Evolutionary conservation across 1,140 invertebrate genomes (phyloP).

Genomic region (Papilio helenus): DNA sequence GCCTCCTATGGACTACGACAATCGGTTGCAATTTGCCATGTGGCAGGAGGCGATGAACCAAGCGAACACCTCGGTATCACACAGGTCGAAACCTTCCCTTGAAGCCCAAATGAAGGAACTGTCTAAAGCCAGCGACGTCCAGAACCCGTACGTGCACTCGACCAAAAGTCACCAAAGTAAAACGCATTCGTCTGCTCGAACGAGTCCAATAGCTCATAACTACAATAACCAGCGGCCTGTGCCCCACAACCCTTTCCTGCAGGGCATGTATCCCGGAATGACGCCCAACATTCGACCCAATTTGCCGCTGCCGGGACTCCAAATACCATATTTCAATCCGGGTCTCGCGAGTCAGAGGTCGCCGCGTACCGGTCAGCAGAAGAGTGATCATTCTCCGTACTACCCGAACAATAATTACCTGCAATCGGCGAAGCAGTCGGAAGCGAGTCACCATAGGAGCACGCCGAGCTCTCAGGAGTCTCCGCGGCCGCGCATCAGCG

Average conservation of each 20-base stretch:
- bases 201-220: constrained; percentile 76
- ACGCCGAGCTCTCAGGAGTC: constrained; percentile 70
- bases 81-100: constrained; percentile 63
- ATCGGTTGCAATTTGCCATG: constrained; percentile 85
- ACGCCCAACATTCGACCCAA: constrained; percentile 68
- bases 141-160: constrained; percentile 78
- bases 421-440: constrained; percentile 69
- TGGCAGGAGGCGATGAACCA: constrained; percentile 86
- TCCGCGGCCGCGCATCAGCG: constrained; percentile 83
- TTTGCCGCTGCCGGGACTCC: constrained; percentile 70
- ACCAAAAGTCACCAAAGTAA: constrained; percentile 73
- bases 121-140: constrained; percentile 71
- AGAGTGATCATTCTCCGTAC: constrained; percentile 75
- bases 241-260: constrained; percentile 68
- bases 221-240: constrained; percentile 69
- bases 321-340: constrained; percentile 80
- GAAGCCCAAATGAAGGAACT: constrained; percentile 71
- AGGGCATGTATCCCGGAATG: constrained; percentile 72
- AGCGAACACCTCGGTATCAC: constrained; percentile 75
- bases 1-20: constrained; percentile 83
- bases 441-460: constrained; percentile 56
- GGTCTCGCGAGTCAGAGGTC: constrained; percentile 70
- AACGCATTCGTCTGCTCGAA: constrained; percentile 74
- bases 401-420: constrained; percentile 78
- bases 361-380: constrained; percentile 69